Percentiles rank a stretch among this genome's conserved stretches.
These are phyloP conservation scores for Pachliopta kotzebuea DNA, from an alignment of 2,888 invertebrate species.

Conservation along the genomic window DNA sequence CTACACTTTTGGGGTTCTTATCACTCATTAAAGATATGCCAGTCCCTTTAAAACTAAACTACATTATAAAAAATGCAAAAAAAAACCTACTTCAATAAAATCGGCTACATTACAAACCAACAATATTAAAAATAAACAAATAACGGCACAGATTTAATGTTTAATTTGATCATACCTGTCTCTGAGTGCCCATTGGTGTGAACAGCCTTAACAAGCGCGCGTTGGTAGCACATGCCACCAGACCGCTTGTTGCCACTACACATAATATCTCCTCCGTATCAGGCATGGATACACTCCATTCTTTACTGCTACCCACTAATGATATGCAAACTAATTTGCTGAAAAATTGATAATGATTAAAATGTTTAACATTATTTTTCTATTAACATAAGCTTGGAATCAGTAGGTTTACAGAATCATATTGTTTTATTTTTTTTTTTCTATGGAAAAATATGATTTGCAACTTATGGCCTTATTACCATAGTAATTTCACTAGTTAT, in stretches of 20 bases:
- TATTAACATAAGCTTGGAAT: background rate
- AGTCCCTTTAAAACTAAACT: no score
- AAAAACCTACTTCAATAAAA: no score
- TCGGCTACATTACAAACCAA: no score
- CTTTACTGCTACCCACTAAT: slow-evolving; percentile 88
- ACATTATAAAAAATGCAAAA: no score
- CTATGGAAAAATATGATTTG: no score
- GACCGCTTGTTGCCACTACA: slow-evolving; percentile 83
- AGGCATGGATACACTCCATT: slow-evolving; percentile 91
- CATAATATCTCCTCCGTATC: slow-evolving; percentile 89
- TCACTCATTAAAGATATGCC: no score
- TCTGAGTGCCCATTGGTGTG: slow-evolving; percentile 92
- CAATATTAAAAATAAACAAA: no score
- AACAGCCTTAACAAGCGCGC: slow-evolving; percentile 89
- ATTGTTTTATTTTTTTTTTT: background rate
- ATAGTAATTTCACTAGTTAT: no score
- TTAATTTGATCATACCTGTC: slow-evolving; percentile 72
- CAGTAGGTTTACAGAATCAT: background rate
- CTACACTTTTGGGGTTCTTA: no score
- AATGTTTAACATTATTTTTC: background rate
- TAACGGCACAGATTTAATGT: background rate
- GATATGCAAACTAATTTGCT: slow-evolving; percentile 89
- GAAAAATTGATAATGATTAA: slow-evolving; percentile 35
- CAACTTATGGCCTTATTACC: no score
- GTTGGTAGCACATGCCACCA: slow-evolving; percentile 90